Evolutionary conservation across 2,797 vertebrate species (phyloP).

Genomic region (Tangara arthus): DNA sequence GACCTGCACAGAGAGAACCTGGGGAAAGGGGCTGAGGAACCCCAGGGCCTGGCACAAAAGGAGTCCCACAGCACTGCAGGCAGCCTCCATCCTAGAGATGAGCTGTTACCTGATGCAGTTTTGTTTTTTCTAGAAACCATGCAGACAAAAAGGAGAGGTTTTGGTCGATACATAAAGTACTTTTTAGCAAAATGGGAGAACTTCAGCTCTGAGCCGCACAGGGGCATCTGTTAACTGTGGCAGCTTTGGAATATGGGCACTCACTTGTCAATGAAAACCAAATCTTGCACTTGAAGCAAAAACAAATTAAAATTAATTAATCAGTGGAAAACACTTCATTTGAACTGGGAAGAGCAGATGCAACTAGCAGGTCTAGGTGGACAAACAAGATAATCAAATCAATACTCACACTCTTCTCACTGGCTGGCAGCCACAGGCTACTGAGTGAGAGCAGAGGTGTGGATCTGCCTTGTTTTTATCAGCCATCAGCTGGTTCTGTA

Average conservation of each 20-base stretch:
- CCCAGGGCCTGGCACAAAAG: not conserved
- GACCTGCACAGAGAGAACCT: not conserved
- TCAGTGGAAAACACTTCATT: slow-evolving; percentile 61
- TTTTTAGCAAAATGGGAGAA: not conserved
- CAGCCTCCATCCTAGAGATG: not conserved
- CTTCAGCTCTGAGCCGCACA: not conserved
- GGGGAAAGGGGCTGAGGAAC: not conserved
- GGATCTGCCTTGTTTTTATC: slow-evolving; percentile 9
- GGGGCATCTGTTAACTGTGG: not conserved
- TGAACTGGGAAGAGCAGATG: slow-evolving; percentile 50
- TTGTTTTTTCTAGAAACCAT: not conserved
- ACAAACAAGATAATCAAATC: slow-evolving; percentile 68
- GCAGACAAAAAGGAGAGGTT: not conserved
- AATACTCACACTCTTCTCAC: slow-evolving; percentile 46
- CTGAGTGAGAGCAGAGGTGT: not conserved
- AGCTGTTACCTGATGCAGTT: not conserved
- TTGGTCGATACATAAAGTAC: not conserved
- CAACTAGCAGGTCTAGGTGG: slow-evolving; percentile 59
- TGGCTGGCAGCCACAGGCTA: slow-evolving; percentile 18
- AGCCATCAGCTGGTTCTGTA: not conserved
- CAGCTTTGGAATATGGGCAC: not conserved
- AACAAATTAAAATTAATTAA: slow-evolving; percentile 71
- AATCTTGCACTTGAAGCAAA: slow-evolving; percentile 52
- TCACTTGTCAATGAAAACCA: slow-evolving; percentile 37
- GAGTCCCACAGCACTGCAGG: not conserved